Base-by-base conservation (phyloP, 1,140 invertebrate genomes). In the Drosophila asahinai region DNA sequence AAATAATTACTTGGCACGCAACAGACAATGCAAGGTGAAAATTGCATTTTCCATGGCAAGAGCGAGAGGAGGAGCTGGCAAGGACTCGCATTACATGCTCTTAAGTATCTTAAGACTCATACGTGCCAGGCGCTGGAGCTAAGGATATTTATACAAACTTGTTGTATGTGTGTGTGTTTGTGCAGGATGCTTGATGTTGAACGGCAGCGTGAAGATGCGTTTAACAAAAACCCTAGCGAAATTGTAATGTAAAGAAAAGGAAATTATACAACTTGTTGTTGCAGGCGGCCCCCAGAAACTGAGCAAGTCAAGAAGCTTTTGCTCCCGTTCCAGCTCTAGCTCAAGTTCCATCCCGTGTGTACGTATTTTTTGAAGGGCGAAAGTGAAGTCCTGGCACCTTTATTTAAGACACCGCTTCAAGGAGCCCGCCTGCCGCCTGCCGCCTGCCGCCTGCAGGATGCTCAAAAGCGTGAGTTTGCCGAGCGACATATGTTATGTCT, bases 11-110 rank as follows among this genome's bases (percentile, higher is more conserved):
- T 66, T 49, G 66, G 63, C 62, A 86, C 66, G 63, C 72, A 81
- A 51, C 72, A 79, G 63, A 86, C 79, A 86, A 86, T 80, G 79
- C 70, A 52, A 87, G 83, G 84, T 87, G 80, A 71, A 89, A 87
- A 89, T 77, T 89, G 61, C 80, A 87, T 87, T 80, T 79, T 36
- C 52, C 55, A 19, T 12, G 36, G 52, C 5, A n/a, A 6, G 38
- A 51, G 19, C 49, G 8, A n/a, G 38, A 30, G 14, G 14, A 27
- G 27, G 40, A 33, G 36, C 22, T 33, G 30, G 59, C 15, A 43
- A 52, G 70, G 77, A 74, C 77, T 83, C 71, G 66, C 72, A 86
- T 86, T 76, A 86, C 83, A 82, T 73, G 80, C 71, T 62, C 55
- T 86, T 86, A 86, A 86, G 75, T 81, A 86, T 77, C 72, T 73